Evolutionary conservation across 2,113 vertebrate genomes (phyloP).

Genomic region (Fulmarus glacialis): DNA sequence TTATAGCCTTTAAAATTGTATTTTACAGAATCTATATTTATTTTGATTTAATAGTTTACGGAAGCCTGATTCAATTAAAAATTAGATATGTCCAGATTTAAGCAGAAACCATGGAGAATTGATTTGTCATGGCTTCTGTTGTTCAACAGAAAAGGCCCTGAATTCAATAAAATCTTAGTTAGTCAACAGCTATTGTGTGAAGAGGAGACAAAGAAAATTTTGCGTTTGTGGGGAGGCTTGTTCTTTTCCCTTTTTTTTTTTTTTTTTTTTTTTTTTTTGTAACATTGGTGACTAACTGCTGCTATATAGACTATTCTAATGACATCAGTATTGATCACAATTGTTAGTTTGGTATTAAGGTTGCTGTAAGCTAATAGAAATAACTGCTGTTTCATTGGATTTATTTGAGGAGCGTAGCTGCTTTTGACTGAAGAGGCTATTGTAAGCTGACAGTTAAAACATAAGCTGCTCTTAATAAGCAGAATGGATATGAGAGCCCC

Average conservation of each 20-base stretch:
- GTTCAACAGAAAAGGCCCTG: not conserved
- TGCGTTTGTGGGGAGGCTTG: not conserved
- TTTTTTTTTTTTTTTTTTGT: not conserved
- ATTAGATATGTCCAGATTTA: not conserved
- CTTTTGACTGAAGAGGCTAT: constrained; percentile 45
- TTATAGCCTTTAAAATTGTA: not conserved
- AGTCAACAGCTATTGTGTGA: not conserved
- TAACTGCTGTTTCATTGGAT: constrained; percentile 43
- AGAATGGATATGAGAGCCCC: constrained; percentile 4
- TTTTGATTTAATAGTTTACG: constrained; percentile 7
- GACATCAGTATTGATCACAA: not conserved
- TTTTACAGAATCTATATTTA: not conserved
- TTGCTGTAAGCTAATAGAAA: constrained; percentile 6
- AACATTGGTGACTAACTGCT: not conserved
- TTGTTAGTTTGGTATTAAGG: not conserved
- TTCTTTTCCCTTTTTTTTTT: not conserved
- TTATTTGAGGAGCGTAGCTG: constrained; percentile 31
- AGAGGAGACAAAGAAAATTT: not conserved
- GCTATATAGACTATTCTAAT: not conserved
- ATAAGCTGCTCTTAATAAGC: constrained; percentile 44
- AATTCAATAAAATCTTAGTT: constrained; percentile 23
- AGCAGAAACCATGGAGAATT: not conserved
- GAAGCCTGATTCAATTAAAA: constrained; percentile 15
- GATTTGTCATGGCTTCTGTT: constrained; percentile 23
- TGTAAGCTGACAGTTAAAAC: constrained; percentile 53